Evolutionary conservation across 2,113 vertebrate genomes (phyloP), one percentile per base, ranked within the genome.

Genomic region (Melospiza melodia): DNA sequence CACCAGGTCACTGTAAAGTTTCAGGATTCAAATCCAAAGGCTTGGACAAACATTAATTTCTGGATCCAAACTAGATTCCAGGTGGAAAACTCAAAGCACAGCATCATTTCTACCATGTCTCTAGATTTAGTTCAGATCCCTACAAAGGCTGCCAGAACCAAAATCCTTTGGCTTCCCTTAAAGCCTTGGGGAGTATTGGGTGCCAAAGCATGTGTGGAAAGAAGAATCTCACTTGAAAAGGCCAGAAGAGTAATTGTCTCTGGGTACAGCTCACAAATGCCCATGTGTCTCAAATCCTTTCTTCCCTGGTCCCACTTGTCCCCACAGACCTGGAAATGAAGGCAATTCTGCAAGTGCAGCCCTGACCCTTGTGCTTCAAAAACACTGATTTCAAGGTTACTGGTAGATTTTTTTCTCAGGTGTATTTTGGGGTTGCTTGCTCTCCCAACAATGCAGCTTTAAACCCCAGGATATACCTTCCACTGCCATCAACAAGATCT

Each of bases 101-200:
- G 44, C 20, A 75, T 41, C 0, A 3, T 80, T 90, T 80, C 75
- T 69, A 69, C 37, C n/a, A 9, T 10, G 51, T 10, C 9, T 88
- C 55, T 57, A 49, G 27, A 84, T 86, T 81, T 84, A 83, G 37
- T 41, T 86, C 46, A 62, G 27, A 58, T 44, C 25, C 22, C 51
- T 41, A 15, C 28, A 66, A 77, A 69, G 37, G 7, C 58, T 21
- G 25, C 9, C 24, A 58, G 57, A 49, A 90, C 77, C 0, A 0
- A 87, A 87, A 91, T 52, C 27, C 21, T 84, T 66, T 28, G 21
- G 27, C 28, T 84, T 89, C 11, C 51, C 31, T 57, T 80, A 79
- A 52, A 0, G 0, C 35, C 13, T 15, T 44, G 37, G 27, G 11
- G 7, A 72, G 7, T 18, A 72, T 19, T 23, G 75, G 30, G 23